These are phyloP conservation scores for Cosmia trapezina DNA, from an alignment of 2,888 invertebrate genomes.

Conservation along the genomic window DNA sequence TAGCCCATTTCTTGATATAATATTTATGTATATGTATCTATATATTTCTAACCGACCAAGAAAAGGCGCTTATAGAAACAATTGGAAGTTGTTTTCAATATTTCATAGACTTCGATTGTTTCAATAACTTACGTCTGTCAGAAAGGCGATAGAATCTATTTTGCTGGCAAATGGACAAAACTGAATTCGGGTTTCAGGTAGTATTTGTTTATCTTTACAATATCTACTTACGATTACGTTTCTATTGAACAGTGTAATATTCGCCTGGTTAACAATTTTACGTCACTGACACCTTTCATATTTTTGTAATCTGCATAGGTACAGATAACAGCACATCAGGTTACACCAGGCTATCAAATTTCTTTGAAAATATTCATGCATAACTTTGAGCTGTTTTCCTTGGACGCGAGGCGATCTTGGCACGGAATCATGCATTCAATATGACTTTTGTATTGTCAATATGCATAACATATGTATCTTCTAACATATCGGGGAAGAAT, in stretches of 20 bases:
- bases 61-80: conserved; percentile 62
- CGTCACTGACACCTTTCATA: too few relatives aligned
- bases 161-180: conserved; percentile 32
- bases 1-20: too few relatives aligned
- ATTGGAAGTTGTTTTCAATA: conserved; percentile 73
- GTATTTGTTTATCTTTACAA: conserved; percentile 17
- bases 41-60: conserved; percentile 56
- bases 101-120: conserved; percentile 76
- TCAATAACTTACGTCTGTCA: conserved; percentile 80
- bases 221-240: not conserved
- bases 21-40: too few relatives aligned
- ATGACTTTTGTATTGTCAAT: conserved; percentile 33
- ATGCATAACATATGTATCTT: conserved; percentile 25
- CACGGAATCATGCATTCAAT: conserved; percentile 56
- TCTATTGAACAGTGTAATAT: too few relatives aligned
- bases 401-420: conserved; percentile 63
- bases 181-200: conserved; percentile 26
- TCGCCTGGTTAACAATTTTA: too few relatives aligned
- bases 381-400: conserved; percentile 7
- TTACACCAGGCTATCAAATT: too few relatives aligned
- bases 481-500: not conserved
- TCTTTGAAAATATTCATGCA: conserved; percentile 30
- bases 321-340: too few relatives aligned
- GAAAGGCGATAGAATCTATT: conserved; percentile 70
- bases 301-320: too few relatives aligned